A percentile compares a stretch with the other conserved stretches of the same genome.
These are phyloP conservation scores for Andrena praecox DNA, from an alignment of 2,888 invertebrate species.

Conservation along the genomic window DNA sequence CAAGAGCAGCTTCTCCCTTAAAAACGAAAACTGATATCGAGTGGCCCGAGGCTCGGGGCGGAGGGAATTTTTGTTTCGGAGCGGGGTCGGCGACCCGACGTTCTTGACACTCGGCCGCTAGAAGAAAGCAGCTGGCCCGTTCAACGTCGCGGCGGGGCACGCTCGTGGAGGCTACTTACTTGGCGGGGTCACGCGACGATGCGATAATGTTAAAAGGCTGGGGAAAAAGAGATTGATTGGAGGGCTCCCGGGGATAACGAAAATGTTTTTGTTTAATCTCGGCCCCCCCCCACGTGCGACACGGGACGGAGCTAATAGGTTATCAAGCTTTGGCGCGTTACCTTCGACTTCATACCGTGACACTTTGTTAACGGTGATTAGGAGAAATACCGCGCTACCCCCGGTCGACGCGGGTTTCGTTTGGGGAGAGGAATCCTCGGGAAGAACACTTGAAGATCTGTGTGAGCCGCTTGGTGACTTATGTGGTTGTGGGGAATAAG, in stretches of 20 bases:
- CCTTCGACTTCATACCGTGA: background rate
- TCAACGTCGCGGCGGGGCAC: conserved; percentile 48
- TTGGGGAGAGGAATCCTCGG: background rate
- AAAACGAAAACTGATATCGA: background rate
- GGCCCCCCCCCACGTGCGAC: background rate
- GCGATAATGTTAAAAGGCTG: conserved; percentile 59
- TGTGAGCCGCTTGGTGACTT: too few relatives aligned
- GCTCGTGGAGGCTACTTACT: conserved; percentile 57
- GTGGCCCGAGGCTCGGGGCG: background rate
- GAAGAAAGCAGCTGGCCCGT: conserved; percentile 30
- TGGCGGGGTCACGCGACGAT: conserved; percentile 46
- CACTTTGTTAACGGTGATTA: conserved; percentile 1
- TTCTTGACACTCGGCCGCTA: conserved; percentile 34
- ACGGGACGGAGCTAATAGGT: conserved; percentile 9
- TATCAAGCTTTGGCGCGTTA: conserved; percentile 16
- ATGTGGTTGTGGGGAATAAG: too few relatives aligned
- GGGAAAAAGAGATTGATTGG: conserved; percentile 55
- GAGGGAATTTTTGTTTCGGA: conserved; percentile 50
- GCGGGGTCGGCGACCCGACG: conserved; percentile 24
- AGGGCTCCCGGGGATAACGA: conserved; percentile 29
- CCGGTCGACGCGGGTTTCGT: background rate
- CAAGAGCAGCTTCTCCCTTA: background rate
- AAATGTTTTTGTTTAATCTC: conserved; percentile 46
- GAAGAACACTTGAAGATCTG: background rate
- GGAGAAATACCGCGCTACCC: background rate